Base-by-base conservation (phyloP, 2,888 invertebrate genomes). In the Dicranocentrus wangi region DNA sequence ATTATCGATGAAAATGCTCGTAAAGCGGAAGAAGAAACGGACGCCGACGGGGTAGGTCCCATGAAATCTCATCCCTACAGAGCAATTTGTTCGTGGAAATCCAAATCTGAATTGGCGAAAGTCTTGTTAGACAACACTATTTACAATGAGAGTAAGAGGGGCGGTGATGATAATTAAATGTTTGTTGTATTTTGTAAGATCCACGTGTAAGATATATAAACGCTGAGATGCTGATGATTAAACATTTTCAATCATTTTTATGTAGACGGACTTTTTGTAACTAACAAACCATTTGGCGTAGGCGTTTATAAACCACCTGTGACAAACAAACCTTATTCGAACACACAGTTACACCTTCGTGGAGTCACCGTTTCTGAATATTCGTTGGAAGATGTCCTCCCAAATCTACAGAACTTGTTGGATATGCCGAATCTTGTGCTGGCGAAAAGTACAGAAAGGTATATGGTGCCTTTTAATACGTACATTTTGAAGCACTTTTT, bases 251-350 rank as follows among this genome's bases (percentile, higher is more conserved):
- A n/a, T n/a, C n/a, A n/a, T n/a, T n/a, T n/a, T n/a, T n/a, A n/a
- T n/a, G n/a, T 27, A 85, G 85, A 83, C 53, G 85, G 84, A 28
- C n/a, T 85, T 1, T 66, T 85, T 19, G 83, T 81, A 0, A 63
- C 84, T 2, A 85, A 85, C 55, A 85, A 85, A 21, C 85, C 85
- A 1, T 84, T 82, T 68, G 85, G 85, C 21, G 82, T 85, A 5
- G 85, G 85, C 23, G 78, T 82, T 7, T 32, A 42, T 15, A 79
- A 81, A 19, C 28, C 43, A 0, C n/a, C n/a, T n/a, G n/a, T n/a
- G n/a, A n/a, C n/a, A n/a, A n/a, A n/a, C n/a, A n/a, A n/a, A n/a
- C n/a, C n/a, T n/a, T n/a, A n/a, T n/a, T n/a, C n/a, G n/a, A n/a
- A 3, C 2, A 63, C 39, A n/a, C 53, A 73, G 5, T 42, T 79